Conservation (phyloP, 2,888 invertebrate genomes). For the Pristionchus mayeri region DNA sequence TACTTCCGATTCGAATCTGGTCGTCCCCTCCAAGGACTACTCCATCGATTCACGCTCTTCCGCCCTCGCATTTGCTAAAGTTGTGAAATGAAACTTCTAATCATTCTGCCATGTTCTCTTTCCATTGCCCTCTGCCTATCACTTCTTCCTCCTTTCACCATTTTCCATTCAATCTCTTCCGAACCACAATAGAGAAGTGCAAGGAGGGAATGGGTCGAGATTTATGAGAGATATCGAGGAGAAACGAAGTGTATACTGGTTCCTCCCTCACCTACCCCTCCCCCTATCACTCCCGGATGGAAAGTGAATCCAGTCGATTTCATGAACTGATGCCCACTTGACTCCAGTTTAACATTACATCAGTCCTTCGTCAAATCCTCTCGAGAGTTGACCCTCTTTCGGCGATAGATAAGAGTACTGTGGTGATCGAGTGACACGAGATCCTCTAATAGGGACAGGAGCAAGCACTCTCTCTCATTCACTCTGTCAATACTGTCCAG, state of each 20-base stretch:
- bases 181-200: conserved; percentile 24
- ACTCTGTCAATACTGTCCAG: conserved; percentile 20
- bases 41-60: too few relatives aligned
- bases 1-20: conserved; percentile 45
- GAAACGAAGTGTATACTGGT: conserved; percentile 36
- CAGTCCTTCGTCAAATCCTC: background rate
- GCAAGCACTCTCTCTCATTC: conserved; percentile 32
- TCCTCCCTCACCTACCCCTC: background rate
- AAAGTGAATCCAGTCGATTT: background rate
- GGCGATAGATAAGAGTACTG: conserved; percentile 38
- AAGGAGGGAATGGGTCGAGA: conserved; percentile 29
- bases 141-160: conserved; percentile 27
- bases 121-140: background rate
- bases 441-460: conserved; percentile 34
- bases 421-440: conserved; percentile 41
- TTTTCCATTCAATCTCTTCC: conserved; percentile 9
- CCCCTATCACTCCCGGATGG: background rate
- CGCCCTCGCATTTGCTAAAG: background rate
- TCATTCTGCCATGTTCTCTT: background rate
- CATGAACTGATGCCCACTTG: background rate
- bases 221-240: conserved; percentile 28
- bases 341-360: conserved; percentile 48
- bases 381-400: conserved; percentile 34
- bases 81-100: too few relatives aligned
- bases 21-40: too few relatives aligned